Base-by-base conservation (phyloP, 2,888 invertebrate species). In the Lamellibrachia columna region DNA sequence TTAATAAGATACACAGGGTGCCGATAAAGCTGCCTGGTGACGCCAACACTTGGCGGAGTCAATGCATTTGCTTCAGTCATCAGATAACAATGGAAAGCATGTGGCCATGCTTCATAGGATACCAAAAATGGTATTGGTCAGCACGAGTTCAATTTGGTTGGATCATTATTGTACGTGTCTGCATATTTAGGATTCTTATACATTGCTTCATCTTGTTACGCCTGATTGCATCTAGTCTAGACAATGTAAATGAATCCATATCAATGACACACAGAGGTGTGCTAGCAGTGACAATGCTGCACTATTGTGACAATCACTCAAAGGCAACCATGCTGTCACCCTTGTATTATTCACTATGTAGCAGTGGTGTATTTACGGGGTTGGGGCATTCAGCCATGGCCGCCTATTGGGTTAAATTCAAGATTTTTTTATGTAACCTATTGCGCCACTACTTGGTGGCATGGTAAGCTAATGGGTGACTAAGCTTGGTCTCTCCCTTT, bases 1-100 rank as follows among this genome's bases (percentile, higher is more conserved):
- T 75, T 75, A 75, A 75, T 75, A 75, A 75, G 75, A 75, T 75
- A 75, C 75, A 75, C 75, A 75, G 75, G 75, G 75, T 22, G 75
- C 75, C 75, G 75, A 75, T 75, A 75, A 75, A 75, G 75, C 22
- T n/a, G 22, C 75, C 75, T 40, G 22, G 4, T 22, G 75, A 75
- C 75, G 75, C 75, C 75, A 75, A n/a, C 22, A 75, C 75, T 11
- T 22, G 75, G 75, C 6, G 75, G 75, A 75, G 75, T 75, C 75
- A 75, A 75, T n/a, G 22, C 75, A n/a, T 75, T 40, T 40, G 40
- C 40, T 40, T 40, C 22, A 22, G 75, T 22, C 22, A 55, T 9
- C 55, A 1, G 55, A 22, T 75, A n/a, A 75, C 75, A 75, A 75
- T 75, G 15, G 75, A 22, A 22, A n/a, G 75, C 75, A 75, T 75